Evolutionary conservation across 2,797 vertebrate genomes (phyloP).

Genomic region (Sphaeramia orbicularis): DNA sequence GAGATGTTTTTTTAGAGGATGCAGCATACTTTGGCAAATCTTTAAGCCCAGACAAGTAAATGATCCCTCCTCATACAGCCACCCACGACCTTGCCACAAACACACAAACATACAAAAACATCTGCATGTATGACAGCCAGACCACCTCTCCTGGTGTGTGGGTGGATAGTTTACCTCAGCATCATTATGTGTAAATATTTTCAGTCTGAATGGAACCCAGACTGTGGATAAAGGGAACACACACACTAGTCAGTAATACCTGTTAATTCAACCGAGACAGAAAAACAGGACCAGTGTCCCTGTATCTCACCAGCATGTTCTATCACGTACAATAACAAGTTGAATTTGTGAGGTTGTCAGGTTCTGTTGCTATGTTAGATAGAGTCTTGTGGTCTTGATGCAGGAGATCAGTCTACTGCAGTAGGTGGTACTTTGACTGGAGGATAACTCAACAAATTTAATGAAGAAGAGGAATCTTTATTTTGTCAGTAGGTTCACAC

Average conservation of each 20-base stretch:
- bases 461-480: too few relatives aligned
- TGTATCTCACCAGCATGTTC: too few relatives aligned
- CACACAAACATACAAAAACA: constrained; percentile 40
- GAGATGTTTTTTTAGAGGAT: constrained; percentile 17
- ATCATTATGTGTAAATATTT: not conserved
- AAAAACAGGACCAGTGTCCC: not conserved
- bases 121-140: constrained; percentile 33
- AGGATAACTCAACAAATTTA: too few relatives aligned
- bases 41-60: constrained; percentile 36
- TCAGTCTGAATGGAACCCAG: constrained; percentile 10
- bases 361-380: too few relatives aligned
- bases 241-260: constrained; percentile 8
- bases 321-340: too few relatives aligned
- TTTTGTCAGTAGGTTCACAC: too few relatives aligned
- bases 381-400: too few relatives aligned
- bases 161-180: constrained; percentile 8
- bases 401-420: too few relatives aligned
- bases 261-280: constrained; percentile 26
- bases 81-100: constrained; percentile 47
- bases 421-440: too few relatives aligned
- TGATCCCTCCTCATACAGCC: constrained; percentile 29
- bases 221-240: not conserved
- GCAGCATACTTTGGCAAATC: constrained; percentile 34
- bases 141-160: constrained; percentile 36
- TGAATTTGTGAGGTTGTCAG: too few relatives aligned